Evolutionary conservation across 2,888 invertebrate genomes (phyloP), one percentile per base, ranked within the genome.

Genomic region (Acanthopleura granulata): DNA sequence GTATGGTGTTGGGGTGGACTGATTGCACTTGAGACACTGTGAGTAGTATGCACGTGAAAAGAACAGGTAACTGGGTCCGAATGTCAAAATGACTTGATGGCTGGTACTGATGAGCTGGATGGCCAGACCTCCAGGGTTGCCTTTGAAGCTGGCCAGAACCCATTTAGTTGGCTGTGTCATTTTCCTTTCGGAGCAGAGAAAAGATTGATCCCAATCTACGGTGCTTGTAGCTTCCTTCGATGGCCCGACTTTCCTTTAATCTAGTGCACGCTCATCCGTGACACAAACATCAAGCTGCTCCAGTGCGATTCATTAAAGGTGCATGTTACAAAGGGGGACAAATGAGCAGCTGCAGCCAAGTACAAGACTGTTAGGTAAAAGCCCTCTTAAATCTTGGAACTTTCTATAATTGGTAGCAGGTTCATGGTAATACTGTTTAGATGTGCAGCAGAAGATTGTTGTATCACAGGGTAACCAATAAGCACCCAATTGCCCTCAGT

Each of bases 261-360:
- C 57, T 57, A 57, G n/a, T 57, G 22, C 57, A 57, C 57, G 57
- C 22, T 57, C 57, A 57, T n/a, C n/a, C 57, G 22, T 57, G 57
- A 57, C 57, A 57, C 57, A 57, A 18, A 57, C 57, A 57, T 18
- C 57, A 18, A 18, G 12, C 57, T 57, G 57, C 57, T 57, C 9
- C 4, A 9, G 40, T 9, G 40, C 40, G 40, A 40, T 40, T 57
- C 57, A 57, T 57, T 57, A 57, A 57, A 57, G 57, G 6, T 57
- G 22, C n/a, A 22, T 22, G n/a, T 18, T 57, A 57, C 57, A 57
- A 57, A 6, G 57, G 57, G 3, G 57, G 22, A 57, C 57, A 57
- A 57, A 57, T 57, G 57, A 57, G 57, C 18, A 22, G 22, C 57
- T 12, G 6, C n/a, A 57, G 18, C n/a, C 18, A n/a, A 22, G 57